Evolutionary conservation across 2,888 invertebrate species (phyloP), one percentile per base, ranked within the genome.

Genomic region (Nezara viridula): DNA sequence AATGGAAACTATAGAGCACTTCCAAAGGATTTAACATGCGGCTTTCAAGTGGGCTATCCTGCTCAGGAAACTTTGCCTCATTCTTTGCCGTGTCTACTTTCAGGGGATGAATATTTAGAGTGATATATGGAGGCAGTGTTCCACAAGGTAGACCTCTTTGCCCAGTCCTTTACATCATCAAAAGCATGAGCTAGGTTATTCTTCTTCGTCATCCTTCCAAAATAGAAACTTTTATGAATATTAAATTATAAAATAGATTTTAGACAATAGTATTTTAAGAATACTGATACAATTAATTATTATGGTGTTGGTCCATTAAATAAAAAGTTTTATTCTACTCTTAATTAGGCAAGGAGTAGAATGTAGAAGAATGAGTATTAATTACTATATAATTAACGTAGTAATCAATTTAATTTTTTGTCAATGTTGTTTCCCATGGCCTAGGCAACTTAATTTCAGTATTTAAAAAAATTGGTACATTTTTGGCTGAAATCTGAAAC

Each of bases 71-170:
- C 66, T 60, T 60, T 32, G 27, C n/a, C 27, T 14, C 12, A 16
- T 27, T 27, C 9, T 37, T 21, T 2, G 37, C 14, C 7, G 19
- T 73, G 14, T 73, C 37, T 73, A 73, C 66, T 73, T 73, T 73
- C 37, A 73, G 66, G 16, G 32, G 66, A 37, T 73, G 66, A 73
- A 73, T 73, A 73, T 73, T 37, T 73, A 73, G 66, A 73, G 66
- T 73, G 66, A 73, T 37, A 37, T 73, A 73, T 73, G 66, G 66
- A 73, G 32, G 32, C 66, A 73, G 66, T 73, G 66, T 73, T 73
- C 32, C 66, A 73, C 32, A 37, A 73, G 66, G 66, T 73, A 73
- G 37, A 16, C 66, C 37, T 37, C 66, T 73, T 73, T 73, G 21
- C 37, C 66, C 66, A 21, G 66, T 73, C 66, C 66, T 73, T 73